These are phyloP conservation scores for Itoplectis maculator DNA, from an alignment of 2,888 invertebrate genomes.

Conservation along the genomic window DNA sequence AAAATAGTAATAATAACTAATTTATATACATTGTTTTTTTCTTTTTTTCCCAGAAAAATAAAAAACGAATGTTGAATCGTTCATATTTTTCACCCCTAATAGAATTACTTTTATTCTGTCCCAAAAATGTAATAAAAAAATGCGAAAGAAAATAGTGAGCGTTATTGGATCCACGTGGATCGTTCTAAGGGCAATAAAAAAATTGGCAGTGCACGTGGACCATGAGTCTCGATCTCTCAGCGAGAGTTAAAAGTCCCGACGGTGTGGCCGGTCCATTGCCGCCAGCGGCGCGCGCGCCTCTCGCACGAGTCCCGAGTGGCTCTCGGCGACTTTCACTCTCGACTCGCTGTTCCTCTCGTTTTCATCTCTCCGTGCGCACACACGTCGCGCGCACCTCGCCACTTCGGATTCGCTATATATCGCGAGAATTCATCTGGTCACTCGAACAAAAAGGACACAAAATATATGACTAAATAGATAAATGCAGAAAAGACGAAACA, in stretches of 20 bases:
- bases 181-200: too few relatives aligned
- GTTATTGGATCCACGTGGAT: too few relatives aligned
- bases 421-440: background rate
- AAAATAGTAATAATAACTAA: too few relatives aligned
- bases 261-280: constrained; percentile 53
- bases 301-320: constrained; percentile 69
- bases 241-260: constrained; percentile 27
- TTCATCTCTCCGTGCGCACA: constrained; percentile 52
- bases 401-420: constrained; percentile 11
- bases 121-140: too few relatives aligned
- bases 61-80: too few relatives aligned
- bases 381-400: constrained; percentile 9
- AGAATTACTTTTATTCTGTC: too few relatives aligned
- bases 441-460: background rate
- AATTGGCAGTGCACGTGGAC: background rate
- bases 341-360: constrained; percentile 72
- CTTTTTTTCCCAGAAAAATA: too few relatives aligned
- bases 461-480: background rate
- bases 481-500: background rate
- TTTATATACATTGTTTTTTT: too few relatives aligned
- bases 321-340: constrained; percentile 81
- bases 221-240: background rate
- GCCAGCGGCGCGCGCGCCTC: constrained; percentile 34
- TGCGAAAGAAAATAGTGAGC: too few relatives aligned
- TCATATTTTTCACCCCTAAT: too few relatives aligned